Conservation (phyloP, 1,140 invertebrate species). For the Lordiphosa mommai region DNA sequence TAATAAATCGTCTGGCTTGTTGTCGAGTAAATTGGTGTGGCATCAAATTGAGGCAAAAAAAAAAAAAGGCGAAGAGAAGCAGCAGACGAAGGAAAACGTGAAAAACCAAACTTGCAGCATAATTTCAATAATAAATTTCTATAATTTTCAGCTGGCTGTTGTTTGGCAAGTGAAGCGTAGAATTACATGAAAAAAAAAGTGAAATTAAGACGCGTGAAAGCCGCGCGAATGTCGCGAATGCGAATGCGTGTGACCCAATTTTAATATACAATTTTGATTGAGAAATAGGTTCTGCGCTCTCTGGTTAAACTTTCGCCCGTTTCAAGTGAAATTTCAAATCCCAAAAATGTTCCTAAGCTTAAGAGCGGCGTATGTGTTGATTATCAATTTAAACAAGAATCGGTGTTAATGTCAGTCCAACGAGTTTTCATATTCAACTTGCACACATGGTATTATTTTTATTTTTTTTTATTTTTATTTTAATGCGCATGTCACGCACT, state of each 20-base stretch:
- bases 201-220: slow-evolving; percentile 74
- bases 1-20: slow-evolving; percentile 48
- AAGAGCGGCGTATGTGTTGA: slow-evolving; percentile 15
- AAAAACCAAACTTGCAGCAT: slow-evolving; percentile 14
- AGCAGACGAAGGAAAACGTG: background rate
- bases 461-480: no score
- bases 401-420: slow-evolving; percentile 24
- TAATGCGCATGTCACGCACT: slow-evolving; percentile 48
- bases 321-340: slow-evolving; percentile 1
- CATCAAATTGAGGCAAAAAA: background rate
- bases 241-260: slow-evolving; percentile 72
- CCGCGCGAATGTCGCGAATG: slow-evolving; percentile 13
- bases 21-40: background rate
- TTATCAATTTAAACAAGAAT: slow-evolving; percentile 43
- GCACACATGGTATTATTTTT: slow-evolving; percentile 18
- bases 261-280: slow-evolving; percentile 56
- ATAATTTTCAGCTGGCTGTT: slow-evolving; percentile 65
- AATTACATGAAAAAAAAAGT: slow-evolving; percentile 71
- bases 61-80: no score
- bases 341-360: slow-evolving; percentile 3
- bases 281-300: background rate
- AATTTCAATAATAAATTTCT: slow-evolving; percentile 71
- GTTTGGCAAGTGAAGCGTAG: slow-evolving; percentile 68
- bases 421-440: slow-evolving; percentile 21
- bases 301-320: no score